Conservation (phyloP, 23 tunicate genomes). For the Oikopleura albicans region DNA sequence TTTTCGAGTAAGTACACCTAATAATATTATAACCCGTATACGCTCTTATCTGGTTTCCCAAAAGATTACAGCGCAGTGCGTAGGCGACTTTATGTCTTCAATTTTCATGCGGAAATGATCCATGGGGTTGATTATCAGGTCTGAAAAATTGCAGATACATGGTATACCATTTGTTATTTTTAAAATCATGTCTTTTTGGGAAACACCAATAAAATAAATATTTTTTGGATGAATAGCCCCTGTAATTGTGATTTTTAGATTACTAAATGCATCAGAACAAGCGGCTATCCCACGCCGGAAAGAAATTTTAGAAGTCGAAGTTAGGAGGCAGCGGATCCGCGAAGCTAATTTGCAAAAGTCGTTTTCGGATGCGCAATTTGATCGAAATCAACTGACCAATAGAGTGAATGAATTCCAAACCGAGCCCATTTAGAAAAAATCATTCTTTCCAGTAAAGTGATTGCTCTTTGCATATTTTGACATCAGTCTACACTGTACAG, state of each 20-base stretch:
- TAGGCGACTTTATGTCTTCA: no score
- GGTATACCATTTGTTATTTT: background rate
- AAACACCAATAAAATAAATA: no score
- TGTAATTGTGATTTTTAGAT: no score
- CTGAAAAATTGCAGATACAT: no score
- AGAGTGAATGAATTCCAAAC: background rate
- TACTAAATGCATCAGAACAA: slow-evolving; percentile 38
- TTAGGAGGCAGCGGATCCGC: background rate
- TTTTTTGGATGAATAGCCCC: no score
- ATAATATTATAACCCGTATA: no score
- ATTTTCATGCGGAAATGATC: no score
- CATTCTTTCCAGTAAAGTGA: background rate
- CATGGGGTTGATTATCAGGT: no score
- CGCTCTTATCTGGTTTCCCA: no score
- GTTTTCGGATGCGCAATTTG: background rate
- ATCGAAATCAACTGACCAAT: background rate
- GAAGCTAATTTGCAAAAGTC: background rate
- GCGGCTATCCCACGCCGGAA: slow-evolving; percentile 70
- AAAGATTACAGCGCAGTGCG: no score
- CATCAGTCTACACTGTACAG: no score
- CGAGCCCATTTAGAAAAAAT: background rate
- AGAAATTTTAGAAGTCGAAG: slow-evolving; percentile 45
- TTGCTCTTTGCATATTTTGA: no score
- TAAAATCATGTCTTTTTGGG: background rate
- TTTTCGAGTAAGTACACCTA: slow-evolving; percentile 33